Evolutionary conservation across 2,113 vertebrate genomes (phyloP), one percentile per base, ranked within the genome.

Genomic region (Mesitornis unicolor): DNA sequence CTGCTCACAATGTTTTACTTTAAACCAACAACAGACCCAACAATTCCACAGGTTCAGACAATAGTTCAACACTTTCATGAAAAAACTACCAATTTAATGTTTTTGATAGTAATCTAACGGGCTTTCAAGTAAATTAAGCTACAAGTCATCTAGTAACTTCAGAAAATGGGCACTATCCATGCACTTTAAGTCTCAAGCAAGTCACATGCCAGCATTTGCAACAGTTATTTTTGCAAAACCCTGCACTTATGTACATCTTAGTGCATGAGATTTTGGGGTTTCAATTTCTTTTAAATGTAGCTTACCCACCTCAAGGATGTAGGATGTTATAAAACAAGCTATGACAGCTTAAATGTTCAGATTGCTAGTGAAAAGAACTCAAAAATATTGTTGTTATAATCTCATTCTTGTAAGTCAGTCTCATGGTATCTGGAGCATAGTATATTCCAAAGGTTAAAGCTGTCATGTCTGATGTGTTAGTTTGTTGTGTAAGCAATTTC

Each of bases 371-470:
- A 91, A 95, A 91, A 25, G 20, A 85, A 63, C 50, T 73, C 5
- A 89, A 65, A 84, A 87, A 70, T 69, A 93, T 59, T 90, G 51
- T 78, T 75, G 76, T 65, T 93, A 69, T n/a, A 89, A 76, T 93
- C 45, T 95, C 14, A 45, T 85, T 84, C 18, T 78, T 73, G 31
- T 70, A 79, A 91, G 4, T 68, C 33, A 91, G 1, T 70, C 38
- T 90, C 50, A 79, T 79, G 67, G 51, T 94, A 79, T 54, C 63
- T 80, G 59, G 54, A 65, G 38, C 22, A 18, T 2, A 63, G 59
- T 69, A 63, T 80, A 90, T 83, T 91, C 81, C 74, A 91, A 74
- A 83, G 63, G 70, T 76, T 94, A 93, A 76, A 85, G 59, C 54
- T 94, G 63, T 85, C 93, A 77, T 70, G 51, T 56, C 40, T 85